Percentiles rank a stretch among this genome's conserved stretches.
Conservation (phyloP, 2,888 invertebrate species). For the Melanotus villosus region DNA sequence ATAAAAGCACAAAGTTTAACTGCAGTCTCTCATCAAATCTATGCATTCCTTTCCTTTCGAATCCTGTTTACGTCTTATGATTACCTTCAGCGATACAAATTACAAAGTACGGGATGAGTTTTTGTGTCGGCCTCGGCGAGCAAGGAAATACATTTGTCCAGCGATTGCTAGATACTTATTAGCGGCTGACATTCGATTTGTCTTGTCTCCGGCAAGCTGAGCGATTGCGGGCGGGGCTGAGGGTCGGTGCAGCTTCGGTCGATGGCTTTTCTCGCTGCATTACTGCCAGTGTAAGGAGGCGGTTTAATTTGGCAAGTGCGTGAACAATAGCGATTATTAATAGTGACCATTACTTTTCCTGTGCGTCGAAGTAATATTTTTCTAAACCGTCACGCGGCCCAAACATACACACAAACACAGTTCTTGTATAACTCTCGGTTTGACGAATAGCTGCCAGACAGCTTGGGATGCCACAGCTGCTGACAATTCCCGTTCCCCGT, state of each 20-base stretch:
- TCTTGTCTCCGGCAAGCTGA: constrained; percentile 68
- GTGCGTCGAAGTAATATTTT: background rate
- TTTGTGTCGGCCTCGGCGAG: constrained; percentile 66
- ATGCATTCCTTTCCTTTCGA: constrained; percentile 56
- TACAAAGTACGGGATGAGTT: constrained; percentile 68
- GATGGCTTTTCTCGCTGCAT: constrained; percentile 54
- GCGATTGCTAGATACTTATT: constrained; percentile 70
- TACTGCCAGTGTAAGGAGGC: constrained; percentile 58
- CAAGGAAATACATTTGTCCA: constrained; percentile 69
- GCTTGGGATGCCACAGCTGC: constrained; percentile 57
- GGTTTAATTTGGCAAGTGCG: constrained; percentile 65
- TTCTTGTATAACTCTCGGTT: too few relatives aligned
- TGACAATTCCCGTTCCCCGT: constrained; percentile 58
- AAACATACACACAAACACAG: too few relatives aligned
- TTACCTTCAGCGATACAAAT: constrained; percentile 69
- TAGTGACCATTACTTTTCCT: constrained; percentile 58
- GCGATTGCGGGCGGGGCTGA: constrained; percentile 65
- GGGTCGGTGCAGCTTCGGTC: constrained; percentile 54
- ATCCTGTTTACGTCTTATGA: constrained; percentile 64
- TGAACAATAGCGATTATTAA: constrained; percentile 64
- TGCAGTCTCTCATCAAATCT: constrained; percentile 53
- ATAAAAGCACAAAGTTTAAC: constrained; percentile 25
- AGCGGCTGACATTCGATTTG: constrained; percentile 72
- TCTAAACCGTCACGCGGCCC: too few relatives aligned
- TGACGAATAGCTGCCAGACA: constrained; percentile 45